These are phyloP conservation scores for Meiosimyza platycephala DNA, from an alignment of 2,888 invertebrate species.

Conservation along the genomic window DNA sequence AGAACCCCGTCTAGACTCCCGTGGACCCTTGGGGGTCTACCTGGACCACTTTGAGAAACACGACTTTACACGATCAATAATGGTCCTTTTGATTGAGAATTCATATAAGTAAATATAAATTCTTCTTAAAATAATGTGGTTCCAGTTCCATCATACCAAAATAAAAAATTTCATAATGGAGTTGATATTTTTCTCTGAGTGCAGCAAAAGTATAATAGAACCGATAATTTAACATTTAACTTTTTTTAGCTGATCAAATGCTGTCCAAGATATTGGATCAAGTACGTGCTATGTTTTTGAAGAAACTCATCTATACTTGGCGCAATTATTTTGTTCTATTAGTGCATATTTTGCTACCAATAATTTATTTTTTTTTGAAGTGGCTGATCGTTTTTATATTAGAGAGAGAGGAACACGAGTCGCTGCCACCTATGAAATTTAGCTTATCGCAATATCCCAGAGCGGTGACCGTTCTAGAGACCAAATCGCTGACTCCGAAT, in stretches of 20 bases:
- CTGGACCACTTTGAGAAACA: no score
- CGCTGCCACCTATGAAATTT: slow-evolving; percentile 67
- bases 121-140: no score
- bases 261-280: slow-evolving; percentile 67
- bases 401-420: slow-evolving; percentile 64
- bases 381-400: slow-evolving; percentile 73
- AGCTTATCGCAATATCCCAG: slow-evolving; percentile 29
- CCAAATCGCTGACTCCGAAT: background rate
- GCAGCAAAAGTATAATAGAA: no score
- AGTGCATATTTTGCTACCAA: slow-evolving; percentile 75
- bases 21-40: no score
- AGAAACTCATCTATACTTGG: slow-evolving; percentile 72
- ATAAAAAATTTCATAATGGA: no score
- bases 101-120: no score
- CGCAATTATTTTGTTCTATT: slow-evolving; percentile 74
- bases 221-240: no score
- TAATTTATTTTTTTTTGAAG: slow-evolving; percentile 69
- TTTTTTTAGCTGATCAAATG: slow-evolving; percentile 35
- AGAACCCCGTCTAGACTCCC: no score
- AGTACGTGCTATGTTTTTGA: slow-evolving; percentile 73
- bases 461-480: slow-evolving; percentile 37
- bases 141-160: no score
- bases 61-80: no score
- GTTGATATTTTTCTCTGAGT: no score
- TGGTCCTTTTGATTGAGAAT: no score